Conservation (phyloP, 2,888 invertebrate species). For the Drosophila niveifrons region DNA sequence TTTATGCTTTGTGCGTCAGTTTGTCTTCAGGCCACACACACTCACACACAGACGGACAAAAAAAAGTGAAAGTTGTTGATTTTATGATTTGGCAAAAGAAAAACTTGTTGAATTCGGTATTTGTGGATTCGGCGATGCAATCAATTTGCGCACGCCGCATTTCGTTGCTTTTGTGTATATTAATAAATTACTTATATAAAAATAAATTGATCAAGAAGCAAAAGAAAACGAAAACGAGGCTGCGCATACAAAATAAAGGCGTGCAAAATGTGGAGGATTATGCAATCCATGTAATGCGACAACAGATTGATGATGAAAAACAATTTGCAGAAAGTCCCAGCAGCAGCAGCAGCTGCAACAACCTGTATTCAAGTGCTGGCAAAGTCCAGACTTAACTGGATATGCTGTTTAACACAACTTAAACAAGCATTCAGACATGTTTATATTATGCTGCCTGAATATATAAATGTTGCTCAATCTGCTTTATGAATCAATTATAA, state of each 20-base stretch:
- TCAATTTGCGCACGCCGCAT: constrained; percentile 49
- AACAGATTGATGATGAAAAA: constrained; percentile 42
- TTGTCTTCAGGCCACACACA: constrained; percentile 6
- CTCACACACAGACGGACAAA: neutral
- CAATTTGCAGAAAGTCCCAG: constrained; percentile 24
- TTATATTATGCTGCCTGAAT: constrained; percentile 4
- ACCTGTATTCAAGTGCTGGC: constrained; percentile 17
- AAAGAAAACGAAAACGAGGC: constrained; percentile 38
- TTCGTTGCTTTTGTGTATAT: constrained; percentile 18
- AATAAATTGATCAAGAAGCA: constrained; percentile 63
- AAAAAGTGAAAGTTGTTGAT: constrained; percentile 67
- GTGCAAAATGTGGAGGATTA: constrained; percentile 40
- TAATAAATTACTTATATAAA: constrained; percentile 61
- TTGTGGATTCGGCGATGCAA: constrained; percentile 48
- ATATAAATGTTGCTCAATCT: constrained; percentile 13
- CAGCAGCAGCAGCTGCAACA: constrained; percentile 5
- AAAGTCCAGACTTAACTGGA: constrained; percentile 25
- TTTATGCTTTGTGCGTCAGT: constrained; percentile 42
- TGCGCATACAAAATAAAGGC: constrained; percentile 41
- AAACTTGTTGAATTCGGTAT: constrained; percentile 52
- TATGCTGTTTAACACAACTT: constrained; percentile 3
- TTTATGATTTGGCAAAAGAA: constrained; percentile 57
- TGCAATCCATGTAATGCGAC: constrained; percentile 39
- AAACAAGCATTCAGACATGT: neutral
- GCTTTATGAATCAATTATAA: constrained; percentile 1